Conservation (phyloP, 2,888 invertebrate species). For the Ormia ochracea region DNA sequence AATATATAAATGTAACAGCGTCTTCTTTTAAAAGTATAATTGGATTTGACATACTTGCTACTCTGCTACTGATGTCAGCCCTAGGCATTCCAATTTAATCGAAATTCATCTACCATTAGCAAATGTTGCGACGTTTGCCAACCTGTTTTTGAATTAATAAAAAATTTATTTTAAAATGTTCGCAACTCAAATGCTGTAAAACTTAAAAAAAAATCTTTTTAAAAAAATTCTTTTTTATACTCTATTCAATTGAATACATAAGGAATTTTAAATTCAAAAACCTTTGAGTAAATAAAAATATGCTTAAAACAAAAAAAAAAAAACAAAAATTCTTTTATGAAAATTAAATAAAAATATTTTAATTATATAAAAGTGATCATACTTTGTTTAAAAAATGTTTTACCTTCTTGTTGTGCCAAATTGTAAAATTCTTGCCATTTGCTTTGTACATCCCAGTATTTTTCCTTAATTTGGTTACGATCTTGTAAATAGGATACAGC, state of each 20-base stretch:
- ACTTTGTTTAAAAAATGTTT: constrained; percentile 7
- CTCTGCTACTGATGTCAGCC: background rate
- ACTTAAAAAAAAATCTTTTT: no score
- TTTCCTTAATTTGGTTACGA: constrained; percentile 76
- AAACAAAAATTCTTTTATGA: background rate
- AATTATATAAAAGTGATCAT: no score
- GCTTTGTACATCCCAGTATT: constrained; percentile 77
- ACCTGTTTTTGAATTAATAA: constrained; percentile 75
- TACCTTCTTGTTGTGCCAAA: constrained; percentile 77
- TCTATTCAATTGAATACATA: no score
- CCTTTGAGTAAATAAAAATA: no score
- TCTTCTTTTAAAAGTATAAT: background rate
- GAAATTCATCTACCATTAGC: constrained; percentile 80
- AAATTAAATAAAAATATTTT: no score
- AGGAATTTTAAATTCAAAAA: no score
- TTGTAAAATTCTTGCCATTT: constrained; percentile 78
- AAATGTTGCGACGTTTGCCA: constrained; percentile 81
- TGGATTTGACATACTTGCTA: constrained; percentile 18
- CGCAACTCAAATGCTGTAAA: background rate
- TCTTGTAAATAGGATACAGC: constrained; percentile 77
- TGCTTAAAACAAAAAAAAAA: background rate
- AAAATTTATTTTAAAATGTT: background rate
- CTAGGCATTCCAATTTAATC: constrained; percentile 77
- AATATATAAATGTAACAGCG: background rate
- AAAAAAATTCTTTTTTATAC: no score